These are phyloP conservation scores for Encarsia formosa DNA, from an alignment of 2,888 invertebrate genomes.

Conservation along the genomic window DNA sequence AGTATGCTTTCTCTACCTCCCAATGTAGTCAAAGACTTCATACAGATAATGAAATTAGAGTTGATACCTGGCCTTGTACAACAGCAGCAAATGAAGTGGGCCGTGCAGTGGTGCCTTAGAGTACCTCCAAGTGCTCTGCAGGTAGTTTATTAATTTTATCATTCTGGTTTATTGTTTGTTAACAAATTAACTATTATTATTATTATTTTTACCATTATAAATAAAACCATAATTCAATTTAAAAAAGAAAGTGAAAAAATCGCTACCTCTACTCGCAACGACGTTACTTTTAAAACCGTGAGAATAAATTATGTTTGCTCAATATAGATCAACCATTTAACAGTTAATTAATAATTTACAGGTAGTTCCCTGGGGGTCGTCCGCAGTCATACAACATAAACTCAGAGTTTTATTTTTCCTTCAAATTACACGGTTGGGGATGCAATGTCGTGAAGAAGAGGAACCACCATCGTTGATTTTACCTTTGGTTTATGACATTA, in stretches of 20 bases:
- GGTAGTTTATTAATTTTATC: too few relatives aligned
- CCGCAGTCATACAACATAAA: constrained; percentile 82
- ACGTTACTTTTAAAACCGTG: too few relatives aligned
- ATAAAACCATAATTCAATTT: too few relatives aligned
- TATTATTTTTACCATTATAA: too few relatives aligned
- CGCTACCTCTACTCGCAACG: too few relatives aligned
- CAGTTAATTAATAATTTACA: too few relatives aligned
- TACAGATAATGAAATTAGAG: constrained; percentile 76
- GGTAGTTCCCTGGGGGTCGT: constrained; percentile 55
- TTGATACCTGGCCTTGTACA: constrained; percentile 59
- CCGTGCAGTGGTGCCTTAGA: constrained; percentile 86
- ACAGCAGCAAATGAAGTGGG: constrained; percentile 75
- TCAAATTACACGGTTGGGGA: constrained; percentile 59
- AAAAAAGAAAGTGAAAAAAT: too few relatives aligned
- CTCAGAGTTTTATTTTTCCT: constrained; percentile 91
- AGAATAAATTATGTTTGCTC: too few relatives aligned
- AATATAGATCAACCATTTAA: too few relatives aligned
- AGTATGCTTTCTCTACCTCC: constrained; percentile 79
- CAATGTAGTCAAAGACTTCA: constrained; percentile 85
- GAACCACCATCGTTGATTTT: constrained; percentile 71
- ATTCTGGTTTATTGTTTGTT: too few relatives aligned
- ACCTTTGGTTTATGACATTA: constrained; percentile 86
- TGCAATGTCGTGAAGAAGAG: constrained; percentile 13
- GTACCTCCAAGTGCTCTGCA: constrained; percentile 84
- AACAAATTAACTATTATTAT: too few relatives aligned